Base-by-base conservation (phyloP, 2,113 vertebrate genomes). In the Nothobranchius kuhntae region DNA sequence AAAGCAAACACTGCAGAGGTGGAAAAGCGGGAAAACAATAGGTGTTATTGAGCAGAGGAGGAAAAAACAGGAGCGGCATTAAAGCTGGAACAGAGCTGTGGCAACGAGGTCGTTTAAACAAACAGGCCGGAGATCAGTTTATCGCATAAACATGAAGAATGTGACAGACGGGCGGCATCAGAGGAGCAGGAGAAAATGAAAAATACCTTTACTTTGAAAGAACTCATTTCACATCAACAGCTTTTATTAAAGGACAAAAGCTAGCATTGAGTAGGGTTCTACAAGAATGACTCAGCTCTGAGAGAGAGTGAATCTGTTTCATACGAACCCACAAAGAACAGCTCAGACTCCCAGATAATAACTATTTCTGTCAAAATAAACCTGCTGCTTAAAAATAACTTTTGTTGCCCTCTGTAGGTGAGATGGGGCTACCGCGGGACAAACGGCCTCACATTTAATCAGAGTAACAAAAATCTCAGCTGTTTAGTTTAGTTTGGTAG, bases 121-220 rank as follows among this genome's bases (percentile, higher is more conserved):
- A 58, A 78, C 44, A 60, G 44, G 65, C 44, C 77, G 65, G 61
- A 68, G 66, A 68, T 69, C 50, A 58, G 71, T 62, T 68, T 70
- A 17, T 83, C 83, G 73, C 77, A 86, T 61, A 81, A 82, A 84
- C 70, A 52, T 73, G 83, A 72, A 86, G 81, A 83, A 84, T 80
- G 85, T 86, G 82, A 81, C 84, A 11, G 68, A 59, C 62, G 26
- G 53, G 40, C 74, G 80, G 65, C 53, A 83, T 77, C 61, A 56
- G 26, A 71, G 6, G 38, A 14, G 72, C 46, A 61, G 48, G 61
- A 65, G 61, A 47, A 45, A 38, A 46, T 14, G 26, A 81, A 48
- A 35, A 52, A 70, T 11, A 30, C 38, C 50, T 71, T 68, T 7
- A 2, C 61, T 62, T 30, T 30, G 30, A 30, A 21, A 21, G 21